Evolutionary conservation across 2,888 invertebrate species (phyloP).

Genomic region (Thymelicus lineola): DNA sequence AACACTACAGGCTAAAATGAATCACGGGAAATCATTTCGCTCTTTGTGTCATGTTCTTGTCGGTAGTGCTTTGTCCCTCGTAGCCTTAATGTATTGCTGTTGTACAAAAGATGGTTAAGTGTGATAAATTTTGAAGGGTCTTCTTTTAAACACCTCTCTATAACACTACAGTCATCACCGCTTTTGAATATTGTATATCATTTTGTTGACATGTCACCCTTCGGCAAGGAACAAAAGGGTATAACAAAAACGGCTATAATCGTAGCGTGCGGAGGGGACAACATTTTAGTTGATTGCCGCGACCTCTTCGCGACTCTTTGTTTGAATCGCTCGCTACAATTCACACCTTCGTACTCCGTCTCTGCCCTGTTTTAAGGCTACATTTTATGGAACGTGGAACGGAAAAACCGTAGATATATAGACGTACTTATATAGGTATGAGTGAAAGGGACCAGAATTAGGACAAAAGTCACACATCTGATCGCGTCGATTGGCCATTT

Average conservation of each 20-base stretch:
- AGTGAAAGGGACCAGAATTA: neutral
- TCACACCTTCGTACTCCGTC: conserved; percentile 5
- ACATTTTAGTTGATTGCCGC: conserved; percentile 65
- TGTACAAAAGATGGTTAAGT: conserved; percentile 34
- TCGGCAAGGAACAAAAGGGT: conserved; percentile 22
- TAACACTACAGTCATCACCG: conserved; percentile 30
- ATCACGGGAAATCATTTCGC: neutral
- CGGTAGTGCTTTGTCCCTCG: conserved; percentile 8
- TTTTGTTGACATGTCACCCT: conserved; percentile 36
- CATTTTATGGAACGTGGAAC: neutral
- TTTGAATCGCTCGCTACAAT: conserved; percentile 30
- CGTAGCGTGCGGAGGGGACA: conserved; percentile 27
- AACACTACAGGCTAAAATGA: neutral
- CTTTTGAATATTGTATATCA: conserved; percentile 37
- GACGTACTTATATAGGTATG: neutral
- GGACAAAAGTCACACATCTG: too few relatives aligned
- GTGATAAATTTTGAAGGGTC: conserved; percentile 36
- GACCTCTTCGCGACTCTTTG: conserved; percentile 44
- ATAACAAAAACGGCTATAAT: conserved; percentile 24
- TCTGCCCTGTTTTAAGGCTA: conserved; percentile 25
- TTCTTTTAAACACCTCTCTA: conserved; percentile 32
- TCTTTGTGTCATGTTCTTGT: neutral
- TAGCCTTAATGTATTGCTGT: conserved; percentile 31
- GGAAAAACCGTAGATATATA: neutral
- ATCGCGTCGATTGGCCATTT: too few relatives aligned